Evolutionary conservation across 2,888 invertebrate species (phyloP).

Genomic region (Drosophila anomelani): DNA sequence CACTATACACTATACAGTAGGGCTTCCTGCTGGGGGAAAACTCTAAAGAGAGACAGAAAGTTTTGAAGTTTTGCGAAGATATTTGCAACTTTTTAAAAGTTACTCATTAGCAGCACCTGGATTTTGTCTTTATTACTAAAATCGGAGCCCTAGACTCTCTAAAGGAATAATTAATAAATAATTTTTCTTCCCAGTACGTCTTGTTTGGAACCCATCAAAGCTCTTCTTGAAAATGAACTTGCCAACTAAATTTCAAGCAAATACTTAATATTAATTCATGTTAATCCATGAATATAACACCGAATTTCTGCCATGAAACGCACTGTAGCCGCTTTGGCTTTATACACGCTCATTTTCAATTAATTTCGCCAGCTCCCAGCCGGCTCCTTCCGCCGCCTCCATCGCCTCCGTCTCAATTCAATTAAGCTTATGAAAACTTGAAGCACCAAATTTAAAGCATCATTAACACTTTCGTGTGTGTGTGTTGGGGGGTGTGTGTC

Average conservation of each 20-base stretch:
- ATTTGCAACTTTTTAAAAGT: neutral
- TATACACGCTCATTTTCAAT: constrained; percentile 59
- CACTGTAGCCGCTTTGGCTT: constrained; percentile 35
- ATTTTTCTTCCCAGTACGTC: too few species aligned
- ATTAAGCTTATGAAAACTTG: constrained; percentile 67
- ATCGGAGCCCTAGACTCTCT: neutral
- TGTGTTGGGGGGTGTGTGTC: constrained; percentile 10
- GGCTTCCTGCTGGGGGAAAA: neutral
- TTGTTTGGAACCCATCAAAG: too few species aligned
- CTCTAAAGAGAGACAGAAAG: neutral
- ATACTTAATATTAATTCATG: neutral
- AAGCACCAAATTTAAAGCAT: constrained; percentile 62
- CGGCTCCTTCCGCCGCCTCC: constrained; percentile 1
- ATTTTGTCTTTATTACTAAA: neutral
- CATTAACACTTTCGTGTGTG: constrained; percentile 61
- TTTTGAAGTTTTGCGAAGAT: neutral
- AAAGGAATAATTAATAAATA: too few species aligned
- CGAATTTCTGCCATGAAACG: constrained; percentile 27
- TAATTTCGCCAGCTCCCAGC: constrained; percentile 34
- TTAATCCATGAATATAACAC: neutral
- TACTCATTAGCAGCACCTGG: neutral
- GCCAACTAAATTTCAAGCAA: neutral
- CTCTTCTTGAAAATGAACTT: neutral
- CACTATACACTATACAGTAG: neutral
- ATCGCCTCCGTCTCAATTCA: constrained; percentile 49